Evolutionary conservation across 2,797 vertebrate species (phyloP), one percentile per base, ranked within the genome.

Genomic region (Denticeps clupeoides): DNA sequence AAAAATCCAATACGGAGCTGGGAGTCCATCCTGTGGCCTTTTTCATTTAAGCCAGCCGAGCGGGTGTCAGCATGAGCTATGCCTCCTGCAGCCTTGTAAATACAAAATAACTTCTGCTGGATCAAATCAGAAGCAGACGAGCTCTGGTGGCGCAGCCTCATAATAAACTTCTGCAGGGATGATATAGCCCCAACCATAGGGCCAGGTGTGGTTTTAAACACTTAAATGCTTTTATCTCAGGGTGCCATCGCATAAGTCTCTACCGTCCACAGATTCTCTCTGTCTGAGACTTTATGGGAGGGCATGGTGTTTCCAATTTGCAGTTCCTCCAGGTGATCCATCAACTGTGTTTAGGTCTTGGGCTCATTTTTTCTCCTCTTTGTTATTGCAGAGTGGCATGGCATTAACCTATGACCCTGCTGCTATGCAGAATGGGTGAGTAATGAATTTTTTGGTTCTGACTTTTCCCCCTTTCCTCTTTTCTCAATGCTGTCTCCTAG

Each of bases 401-500:
- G 84, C 94, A 11, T 75, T 97, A 83, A 90, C 93, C 47, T 98
- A 97, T 3, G 94, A 97, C 69, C 94, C 94, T 55, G 83, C 90
- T 57, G 86, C 88, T 60, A 90, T 98, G 84, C 94, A 97, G 82
- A 98, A 98, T 50, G 94, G 93, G 94, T 98, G 85, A 81, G 93
- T n/a, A n/a, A n/a, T 79, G 18, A 50, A 22, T 32, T 31, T 58
- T 27, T 4, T 49, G 15, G 11, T 46, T 44, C 28, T 2, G 31
- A 24, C 40, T 3, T 19, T 15, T 38, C 2, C 54, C 32, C 23
- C 22, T 38, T 49, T 12, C 22, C 5, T 42, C 28, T 35, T 27
- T 49, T 10, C 11, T 49, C 26, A 46, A 5, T 23, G 35, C 8
- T 8, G 35, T 5, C 3, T 28, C 3, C 27, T 11, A 2, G 3